Base-by-base conservation (phyloP, 2,888 invertebrate genomes). In the Nymphalis c-album region DNA sequence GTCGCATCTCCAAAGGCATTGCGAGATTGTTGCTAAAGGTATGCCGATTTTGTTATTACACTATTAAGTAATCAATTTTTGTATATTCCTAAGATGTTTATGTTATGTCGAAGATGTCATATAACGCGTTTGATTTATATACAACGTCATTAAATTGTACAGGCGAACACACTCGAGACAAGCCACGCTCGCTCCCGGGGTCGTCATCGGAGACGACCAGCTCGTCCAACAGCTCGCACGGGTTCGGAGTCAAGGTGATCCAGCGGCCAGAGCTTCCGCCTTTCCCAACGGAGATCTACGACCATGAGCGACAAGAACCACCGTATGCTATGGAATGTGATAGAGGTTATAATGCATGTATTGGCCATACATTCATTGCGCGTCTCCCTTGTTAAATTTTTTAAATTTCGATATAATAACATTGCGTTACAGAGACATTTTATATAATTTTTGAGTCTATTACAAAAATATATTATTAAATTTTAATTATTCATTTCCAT, bases 1-100 rank as follows among this genome's bases (percentile, higher is more conserved):
- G 64, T 94, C 94, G 60, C 98, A 98, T 80, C 93, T 98, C 73
- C 96, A 97, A 82, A 95, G 96, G 77, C 97, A 97, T 80, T 96
- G 96, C 80, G 97, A 97, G 58, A 85, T 88, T 70, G 80, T 93
- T 64, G 87, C 90, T 70, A 94, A 94, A 87, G 93, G 94, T 94
- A 60, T 61, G 73, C 4, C 7, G 26, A 31, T 40, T 40, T 40
- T 40, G 4, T 10, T 1, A 22, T 22, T 22, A 13, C 4, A 13
- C 3, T 40, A 4, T 40, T 40, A 40, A 4, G 13, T 3, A 3
- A 40, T 26, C 26, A 31, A 31, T 40, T 3, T 40, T 40, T 3
- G 1, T 22, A 18, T 60, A 46, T 22, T 22, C 46, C n/a, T 31
- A 31, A 31, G 26, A 20, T 45, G 16, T 18, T 40, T 13, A 45